Evolutionary conservation across 2,113 vertebrate species (phyloP), one percentile per base, ranked within the genome.

Genomic region (Xyliphius kryptos): DNA sequence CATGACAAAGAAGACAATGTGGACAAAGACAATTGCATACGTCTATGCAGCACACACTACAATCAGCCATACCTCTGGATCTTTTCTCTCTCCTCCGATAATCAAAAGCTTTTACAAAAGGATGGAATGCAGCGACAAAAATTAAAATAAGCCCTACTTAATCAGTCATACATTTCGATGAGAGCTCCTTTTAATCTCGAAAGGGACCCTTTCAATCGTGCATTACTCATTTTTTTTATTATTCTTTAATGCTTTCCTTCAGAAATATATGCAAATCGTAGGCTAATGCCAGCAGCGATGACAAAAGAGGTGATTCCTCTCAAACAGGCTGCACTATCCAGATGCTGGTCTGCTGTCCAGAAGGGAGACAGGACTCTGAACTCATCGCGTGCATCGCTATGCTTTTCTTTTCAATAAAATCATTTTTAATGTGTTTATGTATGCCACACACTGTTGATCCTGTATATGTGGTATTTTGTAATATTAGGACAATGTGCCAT

Each of bases 261-360:
- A 81, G 76, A 87, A 88, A 88, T 86, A 73, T 87, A 87, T 87
- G 86, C 85, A 88, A 87, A 87, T 87, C 85, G 84, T 79, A 60
- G 74, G 74, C 82, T 87, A 85, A 86, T 86, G 83, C 82, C 85
- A 83, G 82, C 81, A 82, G 80, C 74, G 58, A 75, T 72, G 77
- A 86, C 84, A 89, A 87, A 82, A 77, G 80, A 84, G 78, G 70
- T 73, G 68, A 77, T 80, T 77, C 79, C 79, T 58, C 69, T 41
- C 73, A 66, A 73, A 71, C 67, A 73, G 67, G 63, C 75, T 69
- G 71, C 44, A 71, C 74, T 76, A 82, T 68, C 63, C 76, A 79
- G 77, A 59, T 70, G 61, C 69, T 57, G 74, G 68, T 71, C 66
- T 69, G 69, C 70, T 78, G 80, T 75, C 72, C 82, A 66, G 82